A percentile compares a stretch with the other conserved stretches of the same genome.
Evolutionary conservation across 2,888 invertebrate genomes (phyloP).

Genomic region (Ophion obscuratus): DNA sequence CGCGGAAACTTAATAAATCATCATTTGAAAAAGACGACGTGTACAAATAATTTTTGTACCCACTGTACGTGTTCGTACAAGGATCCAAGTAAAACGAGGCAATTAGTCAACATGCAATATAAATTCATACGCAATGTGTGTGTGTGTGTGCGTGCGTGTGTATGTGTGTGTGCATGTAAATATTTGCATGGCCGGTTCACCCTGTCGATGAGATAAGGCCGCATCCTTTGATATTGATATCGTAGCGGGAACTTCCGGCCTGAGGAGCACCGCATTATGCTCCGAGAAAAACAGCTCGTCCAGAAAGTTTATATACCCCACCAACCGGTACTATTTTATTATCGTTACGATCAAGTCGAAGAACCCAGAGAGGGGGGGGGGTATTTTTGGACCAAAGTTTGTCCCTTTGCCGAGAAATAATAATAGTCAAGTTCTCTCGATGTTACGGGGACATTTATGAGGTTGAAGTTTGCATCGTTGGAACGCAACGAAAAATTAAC

Average conservation of each 20-base stretch:
- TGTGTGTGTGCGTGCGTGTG: neutral
- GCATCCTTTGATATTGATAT: conserved; percentile 75
- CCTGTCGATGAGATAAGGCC: conserved; percentile 68
- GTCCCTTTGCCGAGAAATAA: neutral
- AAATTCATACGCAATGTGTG: neutral
- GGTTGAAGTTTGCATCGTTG: no score
- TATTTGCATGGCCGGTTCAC: neutral
- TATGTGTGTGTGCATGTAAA: neutral
- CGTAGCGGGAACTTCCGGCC: conserved; percentile 73
- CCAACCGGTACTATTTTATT: neutral
- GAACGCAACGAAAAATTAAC: no score
- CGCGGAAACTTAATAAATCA: no score
- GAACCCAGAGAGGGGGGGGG: neutral
- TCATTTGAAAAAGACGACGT: neutral
- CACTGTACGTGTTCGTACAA: neutral
- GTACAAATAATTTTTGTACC: neutral
- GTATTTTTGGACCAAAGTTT: neutral
- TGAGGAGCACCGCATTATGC: neutral
- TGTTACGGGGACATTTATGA: neutral
- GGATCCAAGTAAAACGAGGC: no score
- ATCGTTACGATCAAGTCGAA: neutral
- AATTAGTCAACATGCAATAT: conserved; percentile 9
- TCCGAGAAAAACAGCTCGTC: neutral
- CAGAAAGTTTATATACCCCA: conserved; percentile 16
- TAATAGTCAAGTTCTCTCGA: neutral